Evolutionary conservation across 2,113 vertebrate genomes (phyloP), one percentile per base, ranked within the genome.

Genomic region (Spilogale gracilis): DNA sequence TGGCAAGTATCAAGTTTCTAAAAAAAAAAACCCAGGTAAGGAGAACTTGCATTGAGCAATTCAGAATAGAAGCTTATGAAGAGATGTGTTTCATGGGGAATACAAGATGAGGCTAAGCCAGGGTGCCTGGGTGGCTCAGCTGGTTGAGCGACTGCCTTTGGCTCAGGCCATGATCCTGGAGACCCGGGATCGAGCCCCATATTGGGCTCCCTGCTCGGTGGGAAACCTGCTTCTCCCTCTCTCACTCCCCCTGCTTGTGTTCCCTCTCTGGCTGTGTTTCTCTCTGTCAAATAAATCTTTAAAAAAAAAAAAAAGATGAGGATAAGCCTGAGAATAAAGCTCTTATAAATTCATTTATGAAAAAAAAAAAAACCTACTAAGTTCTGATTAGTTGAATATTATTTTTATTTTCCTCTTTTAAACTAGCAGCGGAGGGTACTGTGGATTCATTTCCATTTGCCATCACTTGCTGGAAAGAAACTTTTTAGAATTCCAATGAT

Each of bases 341-440:
- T 27, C 48, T 79, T 87, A 54, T 38, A 67, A 82, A 89, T 6
- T 81, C 17, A 83, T 92, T 61, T 73, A 89, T 32, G 5, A 13
- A 18, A 54, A 32, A 61, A 76, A 71, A 23, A 65, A 11, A 43
- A 43, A 27, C 17, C 3, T 43, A n/a, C 20, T 30, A 80, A 82
- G 32, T 84, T 20, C 7, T 80, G 32, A 90, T 83, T 88, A 85
- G 38, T 85, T 61, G 13, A 82, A 67, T 79, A 76, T 84, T 48
- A 96, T 80, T 87, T 96, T 23, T 65, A 65, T 89, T 90, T 80
- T 50, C 20, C 69, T 52, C 88, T 89, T 96, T 96, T 92, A 71
- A 83, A 73, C 73, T 85, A 74, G 43, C 43, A 90, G 65, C 30
- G 81, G 32, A 67, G 6, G 38, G 52, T 71, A 17, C 23, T 54